Evolutionary conservation across 1,140 invertebrate species (phyloP).

Genomic region (Aphelinus certus): DNA sequence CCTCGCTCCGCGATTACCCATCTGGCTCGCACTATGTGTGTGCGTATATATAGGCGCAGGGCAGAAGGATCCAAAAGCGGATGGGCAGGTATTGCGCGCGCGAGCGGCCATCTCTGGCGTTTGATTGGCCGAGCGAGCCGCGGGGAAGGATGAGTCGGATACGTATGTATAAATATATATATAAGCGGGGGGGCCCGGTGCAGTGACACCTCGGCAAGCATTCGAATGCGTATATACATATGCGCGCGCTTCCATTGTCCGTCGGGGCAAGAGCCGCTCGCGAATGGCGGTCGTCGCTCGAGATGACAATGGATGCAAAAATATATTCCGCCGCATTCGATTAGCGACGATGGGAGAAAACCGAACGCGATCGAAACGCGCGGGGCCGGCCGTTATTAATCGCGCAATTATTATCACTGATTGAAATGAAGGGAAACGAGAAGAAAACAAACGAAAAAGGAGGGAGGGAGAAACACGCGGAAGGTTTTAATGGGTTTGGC

Average conservation of each 20-base stretch:
- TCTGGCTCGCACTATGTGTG: neutral
- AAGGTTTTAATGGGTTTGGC: too few species aligned
- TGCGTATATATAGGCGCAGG: neutral
- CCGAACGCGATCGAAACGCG: neutral
- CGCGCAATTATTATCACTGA: constrained; percentile 8
- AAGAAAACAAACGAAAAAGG: neutral
- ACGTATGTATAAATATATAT: too few species aligned
- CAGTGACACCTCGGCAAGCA: too few species aligned
- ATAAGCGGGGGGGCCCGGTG: too few species aligned
- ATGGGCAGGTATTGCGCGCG: constrained; percentile 20
- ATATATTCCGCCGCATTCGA: too few species aligned
- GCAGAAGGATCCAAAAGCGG: neutral
- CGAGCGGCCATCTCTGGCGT: constrained; percentile 1
- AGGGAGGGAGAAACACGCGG: too few species aligned
- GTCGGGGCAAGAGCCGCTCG: too few species aligned
- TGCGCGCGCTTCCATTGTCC: neutral
- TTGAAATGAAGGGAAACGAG: constrained; percentile 7
- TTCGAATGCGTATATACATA: too few species aligned
- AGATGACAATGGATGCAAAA: too few species aligned
- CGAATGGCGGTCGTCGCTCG: too few species aligned
- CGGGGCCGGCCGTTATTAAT: neutral
- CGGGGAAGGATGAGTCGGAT: neutral
- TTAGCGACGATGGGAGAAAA: neutral
- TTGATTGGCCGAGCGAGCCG: constrained; percentile 16
- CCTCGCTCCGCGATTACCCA: constrained; percentile 4